Base-by-base conservation (phyloP, 2,113 vertebrate genomes). In the Cephalopholis sonnerati region DNA sequence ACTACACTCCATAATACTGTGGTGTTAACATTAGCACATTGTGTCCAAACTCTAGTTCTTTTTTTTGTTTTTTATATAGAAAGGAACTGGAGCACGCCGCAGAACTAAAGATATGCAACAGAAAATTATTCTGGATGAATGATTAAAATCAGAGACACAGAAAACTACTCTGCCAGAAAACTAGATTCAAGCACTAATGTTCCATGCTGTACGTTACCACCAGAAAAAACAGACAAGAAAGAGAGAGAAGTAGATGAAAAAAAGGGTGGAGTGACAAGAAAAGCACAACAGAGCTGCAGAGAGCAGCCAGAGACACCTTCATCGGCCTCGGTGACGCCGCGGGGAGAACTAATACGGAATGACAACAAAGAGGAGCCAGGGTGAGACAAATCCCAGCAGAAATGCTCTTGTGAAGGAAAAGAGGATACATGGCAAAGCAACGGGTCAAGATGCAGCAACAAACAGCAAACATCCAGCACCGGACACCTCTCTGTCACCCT, bases 281-380 rank as follows among this genome's bases (percentile, higher is more conserved):
- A 93, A 93, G 87, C 85, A 91, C 89, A 93, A 84, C 91, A 79
- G 74, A 94, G 95, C 94, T 78, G 63, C 76, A 81, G 84, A 90
- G 88, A 89, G 90, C 75, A 84, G 83, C 74, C 55, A 74, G 73
- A 90, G 92, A 93, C 93, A 79, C 95, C 93, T 94, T 94, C 93
- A 93, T 66, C 32, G 92, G 91, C 93, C 92, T 93, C 77, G 84
- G 93, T 89, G 92, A 87, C 58, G 93, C 95, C 69, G 74, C 83
- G 61, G 94, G 91, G 92, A 89, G 91, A 93, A 90, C 91, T 92
- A 80, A 93, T 91, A 84, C 78, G 24, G 88, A 93, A 81, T 93
- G 90, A 96, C 89, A 93, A 91, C 51, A 78, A 67, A 65, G 81
- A 89, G 77, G 91, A 94, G 90, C 29, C 53, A 4, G 53, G 54